These are phyloP conservation scores for Nasonia giraulti DNA, from an alignment of 1,140 invertebrate genomes.

Conservation along the genomic window DNA sequence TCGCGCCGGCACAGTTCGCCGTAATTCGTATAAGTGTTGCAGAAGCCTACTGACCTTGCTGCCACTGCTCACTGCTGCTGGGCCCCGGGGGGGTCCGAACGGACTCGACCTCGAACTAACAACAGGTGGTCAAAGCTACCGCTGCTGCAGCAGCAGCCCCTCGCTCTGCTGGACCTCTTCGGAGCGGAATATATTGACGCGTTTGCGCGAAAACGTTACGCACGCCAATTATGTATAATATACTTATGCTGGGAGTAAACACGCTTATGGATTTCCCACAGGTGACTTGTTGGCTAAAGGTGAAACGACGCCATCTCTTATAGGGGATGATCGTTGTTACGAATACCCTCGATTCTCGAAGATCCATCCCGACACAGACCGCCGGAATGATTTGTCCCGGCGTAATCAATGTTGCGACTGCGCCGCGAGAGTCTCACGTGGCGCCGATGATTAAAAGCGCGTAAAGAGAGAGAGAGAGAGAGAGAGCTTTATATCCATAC, in stretches of 20 bases:
- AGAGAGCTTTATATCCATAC: no score
- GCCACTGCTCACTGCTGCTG: background rate
- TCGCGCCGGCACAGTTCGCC: background rate
- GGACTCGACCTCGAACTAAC: conserved; percentile 45
- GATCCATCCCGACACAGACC: background rate
- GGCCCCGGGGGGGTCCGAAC: background rate
- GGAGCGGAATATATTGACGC: no score
- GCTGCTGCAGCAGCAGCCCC: conserved; percentile 37
- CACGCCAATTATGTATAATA: background rate
- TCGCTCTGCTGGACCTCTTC: conserved; percentile 3
- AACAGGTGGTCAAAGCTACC: conserved; percentile 68
- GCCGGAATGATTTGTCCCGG: conserved; percentile 36
- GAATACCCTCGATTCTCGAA: no score
- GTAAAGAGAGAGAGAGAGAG: conserved; percentile 44
- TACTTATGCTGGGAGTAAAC: background rate
- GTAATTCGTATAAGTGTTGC: conserved; percentile 4
- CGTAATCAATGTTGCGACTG: conserved; percentile 46
- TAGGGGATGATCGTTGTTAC: no score
- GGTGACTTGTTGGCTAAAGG: background rate
- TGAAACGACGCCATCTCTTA: no score
- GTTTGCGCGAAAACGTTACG: conserved; percentile 33
- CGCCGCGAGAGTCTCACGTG: conserved; percentile 58
- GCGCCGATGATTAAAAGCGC: conserved; percentile 70
- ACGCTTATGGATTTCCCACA: background rate
- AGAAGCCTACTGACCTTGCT: background rate